Conservation (phyloP, 2,113 vertebrate species). For the Lucifuga dentata region DNA sequence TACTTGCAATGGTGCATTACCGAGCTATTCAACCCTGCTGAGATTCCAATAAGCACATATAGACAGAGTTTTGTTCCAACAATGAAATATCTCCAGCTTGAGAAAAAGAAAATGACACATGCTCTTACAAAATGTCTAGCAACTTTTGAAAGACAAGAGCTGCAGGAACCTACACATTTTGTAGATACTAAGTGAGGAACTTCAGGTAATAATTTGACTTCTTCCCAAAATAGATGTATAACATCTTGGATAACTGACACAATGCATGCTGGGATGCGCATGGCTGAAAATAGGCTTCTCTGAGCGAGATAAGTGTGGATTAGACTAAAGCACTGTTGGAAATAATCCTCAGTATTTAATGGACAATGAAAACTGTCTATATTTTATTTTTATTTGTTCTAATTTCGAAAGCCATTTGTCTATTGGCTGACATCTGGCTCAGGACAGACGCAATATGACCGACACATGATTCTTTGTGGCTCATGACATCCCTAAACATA, state of each 20-base stretch:
- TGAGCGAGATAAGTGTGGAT: slow-evolving; percentile 58
- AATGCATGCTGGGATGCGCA: background rate
- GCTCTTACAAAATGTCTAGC: too few species aligned
- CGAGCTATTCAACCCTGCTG: slow-evolving; percentile 5
- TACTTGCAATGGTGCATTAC: slow-evolving; percentile 11
- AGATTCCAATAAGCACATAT: background rate
- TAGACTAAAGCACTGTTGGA: slow-evolving; percentile 59
- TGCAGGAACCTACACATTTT: too few species aligned
- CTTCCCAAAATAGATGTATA: background rate
- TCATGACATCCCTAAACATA: background rate
- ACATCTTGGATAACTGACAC: slow-evolving; percentile 6
- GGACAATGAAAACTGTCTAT: slow-evolving; percentile 42
- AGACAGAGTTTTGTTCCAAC: slow-evolving; percentile 15
- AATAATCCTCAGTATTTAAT: slow-evolving; percentile 66
- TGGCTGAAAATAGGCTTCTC: slow-evolving; percentile 32
- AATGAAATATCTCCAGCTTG: background rate
- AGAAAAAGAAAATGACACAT: background rate
- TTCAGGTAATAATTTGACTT: background rate
- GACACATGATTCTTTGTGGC: too few species aligned
- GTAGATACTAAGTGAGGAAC: background rate
- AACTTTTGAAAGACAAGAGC: background rate
- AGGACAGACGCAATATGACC: background rate
- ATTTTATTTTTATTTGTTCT: slow-evolving; percentile 23
- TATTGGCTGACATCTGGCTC: slow-evolving; percentile 12
- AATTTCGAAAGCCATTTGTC: slow-evolving; percentile 22